Conservation (phyloP, 2,113 vertebrate genomes). For the Corythoichthys intestinalis region DNA sequence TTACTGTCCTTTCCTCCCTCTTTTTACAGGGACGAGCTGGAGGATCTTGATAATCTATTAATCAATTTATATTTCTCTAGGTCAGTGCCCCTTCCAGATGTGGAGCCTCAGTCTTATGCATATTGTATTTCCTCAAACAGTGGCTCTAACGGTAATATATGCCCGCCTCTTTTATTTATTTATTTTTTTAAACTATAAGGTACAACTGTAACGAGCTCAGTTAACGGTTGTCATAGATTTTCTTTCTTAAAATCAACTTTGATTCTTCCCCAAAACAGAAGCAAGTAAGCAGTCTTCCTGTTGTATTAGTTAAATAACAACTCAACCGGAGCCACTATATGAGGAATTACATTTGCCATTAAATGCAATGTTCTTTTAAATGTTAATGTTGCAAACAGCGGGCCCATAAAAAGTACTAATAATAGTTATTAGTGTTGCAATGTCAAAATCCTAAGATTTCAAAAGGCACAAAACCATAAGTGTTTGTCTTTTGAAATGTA, state of each 20-base stretch:
- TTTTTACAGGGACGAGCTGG: constrained; percentile 23
- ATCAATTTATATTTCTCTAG: constrained; percentile 31
- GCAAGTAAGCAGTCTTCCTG: neutral
- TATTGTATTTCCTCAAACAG: neutral
- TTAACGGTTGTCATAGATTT: neutral
- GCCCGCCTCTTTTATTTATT: too few species aligned
- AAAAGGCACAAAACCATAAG: too few species aligned
- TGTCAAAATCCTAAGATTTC: neutral
- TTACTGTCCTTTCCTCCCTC: constrained; percentile 12
- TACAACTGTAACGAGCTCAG: neutral
- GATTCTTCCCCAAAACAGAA: neutral
- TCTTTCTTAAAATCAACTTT: neutral
- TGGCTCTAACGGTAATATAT: neutral
- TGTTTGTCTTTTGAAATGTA: neutral
- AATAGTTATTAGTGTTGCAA: neutral
- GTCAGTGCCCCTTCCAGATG: constrained; percentile 13
- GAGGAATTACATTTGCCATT: neutral
- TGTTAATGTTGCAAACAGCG: neutral
- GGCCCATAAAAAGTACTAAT: neutral
- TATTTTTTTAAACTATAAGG: neutral
- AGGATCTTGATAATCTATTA: constrained; percentile 17
- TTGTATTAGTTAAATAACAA: neutral
- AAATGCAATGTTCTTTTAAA: neutral
- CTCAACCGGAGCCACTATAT: neutral
- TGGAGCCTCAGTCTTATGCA: neutral